phyloP scores from a whole-genome alignment of 2,888 invertebrate species.

The Dione juno region DNA sequence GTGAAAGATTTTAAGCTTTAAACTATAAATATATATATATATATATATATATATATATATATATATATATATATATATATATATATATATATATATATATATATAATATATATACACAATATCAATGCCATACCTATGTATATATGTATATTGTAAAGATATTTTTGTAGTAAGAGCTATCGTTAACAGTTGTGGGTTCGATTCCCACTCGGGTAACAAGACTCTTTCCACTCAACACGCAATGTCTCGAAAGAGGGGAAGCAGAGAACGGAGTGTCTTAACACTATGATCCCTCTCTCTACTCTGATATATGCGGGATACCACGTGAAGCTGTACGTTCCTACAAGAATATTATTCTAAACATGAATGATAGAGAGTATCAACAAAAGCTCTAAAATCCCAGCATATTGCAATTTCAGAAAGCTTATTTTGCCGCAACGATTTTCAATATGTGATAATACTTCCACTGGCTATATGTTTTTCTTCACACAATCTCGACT shows the following conservation, averaged over 20 bases:
- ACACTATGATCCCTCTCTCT: background rate
- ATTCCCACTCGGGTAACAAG: background rate
- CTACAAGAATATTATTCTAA: background rate
- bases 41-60: too few relatives aligned
- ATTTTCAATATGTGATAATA: conserved; percentile 45
- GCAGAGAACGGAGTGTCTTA: background rate
- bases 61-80: too few relatives aligned
- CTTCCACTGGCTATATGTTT: conserved; percentile 45
- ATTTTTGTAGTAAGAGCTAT: too few relatives aligned
- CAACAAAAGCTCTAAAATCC: background rate
- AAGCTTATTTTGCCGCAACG: conserved; percentile 20
- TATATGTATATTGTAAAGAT: too few relatives aligned
- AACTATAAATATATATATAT: too few relatives aligned
- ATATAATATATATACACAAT: too few relatives aligned
- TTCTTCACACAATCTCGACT: conserved; percentile 47
- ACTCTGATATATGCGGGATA: background rate
- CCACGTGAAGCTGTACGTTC: too few relatives aligned
- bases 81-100: too few relatives aligned
- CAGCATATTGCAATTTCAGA: conserved; percentile 25
- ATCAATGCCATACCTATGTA: too few relatives aligned
- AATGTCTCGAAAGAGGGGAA: too few relatives aligned
- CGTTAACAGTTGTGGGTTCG: background rate
- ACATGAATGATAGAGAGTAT: background rate
- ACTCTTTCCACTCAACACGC: too few relatives aligned
- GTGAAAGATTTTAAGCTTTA: too few relatives aligned